Conservation (phyloP, 2,888 invertebrate genomes). For the Kuschelorhynchus macadamiae region DNA sequence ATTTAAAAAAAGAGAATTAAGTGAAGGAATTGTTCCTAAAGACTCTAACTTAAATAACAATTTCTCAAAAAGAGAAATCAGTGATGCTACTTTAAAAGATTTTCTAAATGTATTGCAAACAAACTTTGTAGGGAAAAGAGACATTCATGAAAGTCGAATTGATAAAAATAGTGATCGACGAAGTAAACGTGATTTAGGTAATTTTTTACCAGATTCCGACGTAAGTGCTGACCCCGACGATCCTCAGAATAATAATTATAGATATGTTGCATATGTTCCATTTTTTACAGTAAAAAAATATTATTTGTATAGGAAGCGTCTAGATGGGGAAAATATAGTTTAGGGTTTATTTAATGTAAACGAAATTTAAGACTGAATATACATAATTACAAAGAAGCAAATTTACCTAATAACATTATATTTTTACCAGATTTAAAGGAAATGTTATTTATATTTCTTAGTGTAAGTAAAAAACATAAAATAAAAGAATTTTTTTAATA, state of each 20-base stretch:
- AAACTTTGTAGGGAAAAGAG: conserved; percentile 20
- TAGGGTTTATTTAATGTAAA: too few relatives aligned
- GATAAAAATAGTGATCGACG: background rate
- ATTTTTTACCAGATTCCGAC: conserved; percentile 8
- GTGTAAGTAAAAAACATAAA: too few relatives aligned
- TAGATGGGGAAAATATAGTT: too few relatives aligned
- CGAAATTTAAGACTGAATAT: too few relatives aligned
- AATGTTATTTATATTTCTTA: too few relatives aligned
- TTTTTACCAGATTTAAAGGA: too few relatives aligned
- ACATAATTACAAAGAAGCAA: too few relatives aligned
- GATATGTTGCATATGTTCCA: conserved; percentile 44
- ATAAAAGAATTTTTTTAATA: too few relatives aligned
- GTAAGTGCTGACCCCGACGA: conserved; percentile 35
- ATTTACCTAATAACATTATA: too few relatives aligned
- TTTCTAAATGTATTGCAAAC: conserved; percentile 26
- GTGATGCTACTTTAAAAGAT: conserved; percentile 20
- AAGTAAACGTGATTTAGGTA: conserved; percentile 31
- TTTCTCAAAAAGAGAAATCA: background rate
- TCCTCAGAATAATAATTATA: conserved; percentile 38
- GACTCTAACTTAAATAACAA: background rate
- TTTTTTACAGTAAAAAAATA: conserved; percentile 46
- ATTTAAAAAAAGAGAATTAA: background rate
- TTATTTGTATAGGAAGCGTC: background rate
- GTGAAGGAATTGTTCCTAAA: background rate
- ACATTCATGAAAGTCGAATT: background rate